Percentiles rank a stretch among this genome's conserved stretches.
These are phyloP conservation scores for Galerucella nymphaeae DNA, from an alignment of 2,888 invertebrate genomes.

Conservation along the genomic window DNA sequence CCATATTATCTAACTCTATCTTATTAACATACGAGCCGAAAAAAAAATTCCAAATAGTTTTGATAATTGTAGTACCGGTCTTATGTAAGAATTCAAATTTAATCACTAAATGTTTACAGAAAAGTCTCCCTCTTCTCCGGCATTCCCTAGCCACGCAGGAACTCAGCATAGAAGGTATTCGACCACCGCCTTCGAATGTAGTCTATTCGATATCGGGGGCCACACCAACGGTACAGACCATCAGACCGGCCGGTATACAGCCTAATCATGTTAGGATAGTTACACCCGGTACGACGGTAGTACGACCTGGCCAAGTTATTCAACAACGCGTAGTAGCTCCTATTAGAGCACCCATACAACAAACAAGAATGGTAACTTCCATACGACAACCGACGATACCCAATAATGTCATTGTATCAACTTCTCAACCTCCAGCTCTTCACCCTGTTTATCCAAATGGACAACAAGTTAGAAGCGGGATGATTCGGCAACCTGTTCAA, in stretches of 20 bases:
- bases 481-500: constrained; percentile 53
- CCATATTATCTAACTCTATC: no score
- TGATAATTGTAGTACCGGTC: no score
- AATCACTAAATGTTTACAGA: constrained; percentile 69
- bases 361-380: constrained; percentile 62
- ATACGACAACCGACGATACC: constrained; percentile 59
- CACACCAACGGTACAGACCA: constrained; percentile 62
- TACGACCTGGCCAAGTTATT: constrained; percentile 67
- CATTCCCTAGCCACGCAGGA: constrained; percentile 92
- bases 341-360: constrained; percentile 57
- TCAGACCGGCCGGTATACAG: constrained; percentile 33
- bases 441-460: constrained; percentile 61
- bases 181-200: constrained; percentile 84
- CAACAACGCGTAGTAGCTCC: constrained; percentile 70
- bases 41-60: no score
- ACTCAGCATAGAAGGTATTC: constrained; percentile 93
- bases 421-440: constrained; percentile 64
- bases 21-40: no score
- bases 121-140: constrained; percentile 92
- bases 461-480: constrained; percentile 43
- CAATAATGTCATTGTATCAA: constrained; percentile 61
- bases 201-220: constrained; percentile 70
- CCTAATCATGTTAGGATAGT: constrained; percentile 66
- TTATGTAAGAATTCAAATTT: no score
- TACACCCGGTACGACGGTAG: constrained; percentile 66